Conservation (phyloP, 2,888 invertebrate species). For the Sesia bembeciformis region DNA sequence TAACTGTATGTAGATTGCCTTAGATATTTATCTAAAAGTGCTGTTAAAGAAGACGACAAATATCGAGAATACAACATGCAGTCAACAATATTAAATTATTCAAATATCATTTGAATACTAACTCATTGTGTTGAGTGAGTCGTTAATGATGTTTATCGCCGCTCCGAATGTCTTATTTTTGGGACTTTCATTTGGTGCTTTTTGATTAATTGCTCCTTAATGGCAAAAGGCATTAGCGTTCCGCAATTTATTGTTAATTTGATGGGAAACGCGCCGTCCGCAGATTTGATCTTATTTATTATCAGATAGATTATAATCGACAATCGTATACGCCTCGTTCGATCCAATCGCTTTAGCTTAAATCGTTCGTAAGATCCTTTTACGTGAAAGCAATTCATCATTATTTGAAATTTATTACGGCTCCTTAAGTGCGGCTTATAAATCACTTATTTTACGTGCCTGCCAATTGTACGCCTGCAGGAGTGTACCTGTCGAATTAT, state of each 20-base stretch:
- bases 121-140: not conserved
- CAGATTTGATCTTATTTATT: slow-evolving; percentile 27
- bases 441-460: not conserved
- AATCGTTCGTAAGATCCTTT: not conserved
- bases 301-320: not conserved
- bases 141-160: slow-evolving; percentile 20
- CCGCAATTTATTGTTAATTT: slow-evolving; percentile 54
- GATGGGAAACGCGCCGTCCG: slow-evolving; percentile 19
- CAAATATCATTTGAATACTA: not conserved
- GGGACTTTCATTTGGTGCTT: slow-evolving; percentile 30
- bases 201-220: slow-evolving; percentile 68
- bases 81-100: too few relatives aligned
- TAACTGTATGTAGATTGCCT: too few relatives aligned
- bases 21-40: too few relatives aligned
- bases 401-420: slow-evolving; percentile 1
- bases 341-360: not conserved
- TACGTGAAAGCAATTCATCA: not conserved
- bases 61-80: too few relatives aligned
- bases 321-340: not conserved
- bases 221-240: slow-evolving; percentile 56
- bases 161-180: slow-evolving; percentile 29
- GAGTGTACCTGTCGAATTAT: too few relatives aligned
- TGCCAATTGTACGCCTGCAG: not conserved
- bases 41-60: too few relatives aligned
- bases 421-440: slow-evolving; percentile 1